phyloP scores from a whole-genome alignment of 2,797 vertebrate species.

The Orientallactaga sibirica region DNA sequence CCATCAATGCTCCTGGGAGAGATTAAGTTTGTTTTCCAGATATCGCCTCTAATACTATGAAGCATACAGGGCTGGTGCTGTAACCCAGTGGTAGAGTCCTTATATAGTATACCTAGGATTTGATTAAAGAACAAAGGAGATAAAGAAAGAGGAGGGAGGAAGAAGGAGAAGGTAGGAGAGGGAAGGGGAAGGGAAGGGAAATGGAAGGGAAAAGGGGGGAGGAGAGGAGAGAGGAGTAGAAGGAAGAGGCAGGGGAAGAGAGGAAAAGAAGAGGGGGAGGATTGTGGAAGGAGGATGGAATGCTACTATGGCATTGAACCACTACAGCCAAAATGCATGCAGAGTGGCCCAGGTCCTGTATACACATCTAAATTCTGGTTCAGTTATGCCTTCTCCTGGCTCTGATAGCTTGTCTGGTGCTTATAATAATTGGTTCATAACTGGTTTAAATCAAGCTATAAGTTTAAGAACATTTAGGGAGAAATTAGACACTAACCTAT shows the following conservation, averaged over 20 bases:
- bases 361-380: background rate
- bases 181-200: too few species aligned
- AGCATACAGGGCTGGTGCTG: background rate
- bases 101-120: background rate
- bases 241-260: too few species aligned
- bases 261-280: too few species aligned
- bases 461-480: constrained; percentile 1
- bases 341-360: background rate
- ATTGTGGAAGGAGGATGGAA: too few species aligned
- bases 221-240: too few species aligned
- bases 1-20: background rate
- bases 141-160: background rate
- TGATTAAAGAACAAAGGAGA: too few species aligned
- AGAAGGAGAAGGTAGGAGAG: too few species aligned
- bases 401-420: background rate
- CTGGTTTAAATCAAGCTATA: background rate
- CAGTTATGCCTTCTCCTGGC: background rate
- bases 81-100: background rate
- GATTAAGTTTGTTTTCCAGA: too few species aligned
- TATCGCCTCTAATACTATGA: background rate
- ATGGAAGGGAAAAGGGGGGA: too few species aligned
- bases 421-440: background rate
- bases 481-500: background rate
- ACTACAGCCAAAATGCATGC: background rate
- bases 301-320: background rate